Percentiles rank a stretch among this genome's conserved stretches.
Evolutionary conservation across 2,797 vertebrate genomes (phyloP).

Genomic region (Morelia viridis): DNA sequence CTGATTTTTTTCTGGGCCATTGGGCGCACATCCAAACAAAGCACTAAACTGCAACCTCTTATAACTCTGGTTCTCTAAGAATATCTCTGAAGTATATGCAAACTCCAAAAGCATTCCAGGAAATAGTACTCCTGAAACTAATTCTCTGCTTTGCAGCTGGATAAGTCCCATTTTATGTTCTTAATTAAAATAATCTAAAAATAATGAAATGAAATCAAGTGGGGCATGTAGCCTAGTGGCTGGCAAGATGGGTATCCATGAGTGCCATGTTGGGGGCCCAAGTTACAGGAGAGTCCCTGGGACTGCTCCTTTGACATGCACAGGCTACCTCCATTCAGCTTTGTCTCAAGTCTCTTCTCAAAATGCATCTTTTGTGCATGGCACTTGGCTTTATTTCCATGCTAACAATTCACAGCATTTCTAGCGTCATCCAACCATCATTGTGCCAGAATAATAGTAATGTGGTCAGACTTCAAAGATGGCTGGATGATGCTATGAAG

Average conservation of each 20-base stretch:
- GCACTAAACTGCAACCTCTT: neutral
- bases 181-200: neutral
- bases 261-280: neutral
- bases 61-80: neutral
- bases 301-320: neutral
- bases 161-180: neutral
- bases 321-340: neutral
- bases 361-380: neutral
- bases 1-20: neutral
- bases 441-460: neutral
- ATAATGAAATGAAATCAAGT: neutral
- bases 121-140: neutral
- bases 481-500: neutral
- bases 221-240: neutral
- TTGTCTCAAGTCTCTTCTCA: neutral
- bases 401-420: neutral
- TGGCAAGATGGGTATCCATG: neutral
- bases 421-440: neutral
- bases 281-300: neutral
- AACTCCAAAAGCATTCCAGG: neutral
- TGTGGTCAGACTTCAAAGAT: neutral
- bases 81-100: neutral
- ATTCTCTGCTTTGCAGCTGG: neutral
- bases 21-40: neutral
- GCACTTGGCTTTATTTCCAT: neutral